These are phyloP conservation scores for Lutjanus erythropterus DNA, from an alignment of 2,113 vertebrate species.

Conservation along the genomic window DNA sequence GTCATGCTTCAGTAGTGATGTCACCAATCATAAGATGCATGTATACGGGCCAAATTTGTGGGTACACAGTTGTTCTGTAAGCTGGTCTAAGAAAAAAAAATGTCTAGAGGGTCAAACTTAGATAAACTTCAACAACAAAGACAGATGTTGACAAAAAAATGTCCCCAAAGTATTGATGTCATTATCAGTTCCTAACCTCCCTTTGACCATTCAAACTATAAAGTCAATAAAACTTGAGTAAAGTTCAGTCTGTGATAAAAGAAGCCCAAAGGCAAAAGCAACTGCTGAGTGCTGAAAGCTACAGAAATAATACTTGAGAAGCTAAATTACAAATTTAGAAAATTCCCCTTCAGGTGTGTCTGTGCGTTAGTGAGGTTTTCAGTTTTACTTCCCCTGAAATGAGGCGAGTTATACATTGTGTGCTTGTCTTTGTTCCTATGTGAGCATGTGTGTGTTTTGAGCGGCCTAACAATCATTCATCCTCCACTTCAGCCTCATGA, in stretches of 20 bases:
- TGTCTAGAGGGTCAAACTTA: not conserved
- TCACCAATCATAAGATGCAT: slow-evolving; percentile 61
- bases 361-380: not conserved
- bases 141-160: not conserved
- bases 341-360: not conserved
- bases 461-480: slow-evolving; percentile 39
- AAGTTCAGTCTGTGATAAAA: not conserved
- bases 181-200: not conserved
- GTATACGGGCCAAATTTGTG: not conserved
- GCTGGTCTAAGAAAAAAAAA: not conserved
- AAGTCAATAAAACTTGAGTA: no score
- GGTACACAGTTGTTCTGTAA: not conserved
- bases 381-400: slow-evolving; percentile 15
- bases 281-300: not conserved
- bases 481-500: slow-evolving; percentile 68
- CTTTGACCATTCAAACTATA: slow-evolving; percentile 45
- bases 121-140: not conserved
- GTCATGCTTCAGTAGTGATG: slow-evolving; percentile 38
- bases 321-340: not conserved
- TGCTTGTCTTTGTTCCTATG: not conserved
- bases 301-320: not conserved
- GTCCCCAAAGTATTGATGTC: not conserved
- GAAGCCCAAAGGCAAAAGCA: not conserved
- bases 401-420: not conserved
- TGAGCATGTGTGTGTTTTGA: not conserved